Percentiles rank a stretch among this genome's conserved stretches.
Evolutionary conservation across 2,797 vertebrate species (phyloP).

Genomic region (Karalla daura): DNA sequence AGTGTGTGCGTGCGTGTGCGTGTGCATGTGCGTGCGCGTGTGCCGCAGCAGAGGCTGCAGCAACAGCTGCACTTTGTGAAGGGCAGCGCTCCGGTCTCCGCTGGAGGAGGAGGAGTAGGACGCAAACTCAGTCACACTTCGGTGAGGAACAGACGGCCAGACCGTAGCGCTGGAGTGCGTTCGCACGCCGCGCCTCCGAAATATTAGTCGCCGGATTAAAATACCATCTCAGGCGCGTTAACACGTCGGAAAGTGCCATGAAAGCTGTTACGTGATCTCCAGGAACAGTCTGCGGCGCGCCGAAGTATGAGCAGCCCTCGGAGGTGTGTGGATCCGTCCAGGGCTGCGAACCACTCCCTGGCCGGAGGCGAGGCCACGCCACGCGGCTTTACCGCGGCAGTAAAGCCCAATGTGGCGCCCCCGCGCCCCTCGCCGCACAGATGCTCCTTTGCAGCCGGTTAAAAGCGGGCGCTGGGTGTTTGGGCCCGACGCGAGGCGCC

Average conservation of each 20-base stretch:
- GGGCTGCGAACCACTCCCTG: neutral
- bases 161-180: too few species aligned
- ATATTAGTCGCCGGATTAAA: slow-evolving; percentile 25
- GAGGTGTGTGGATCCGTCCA: slow-evolving; percentile 7
- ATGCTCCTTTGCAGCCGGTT: neutral
- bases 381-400: slow-evolving; percentile 14
- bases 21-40: too few species aligned
- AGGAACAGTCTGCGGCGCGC: slow-evolving; percentile 13
- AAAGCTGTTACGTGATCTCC: slow-evolving; percentile 21
- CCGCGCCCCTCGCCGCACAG: too few species aligned
- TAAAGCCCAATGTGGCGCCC: neutral
- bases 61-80: slow-evolving; percentile 63
- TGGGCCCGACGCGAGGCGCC: slow-evolving; percentile 33
- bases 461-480: slow-evolving; percentile 24
- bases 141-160: neutral
- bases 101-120: slow-evolving; percentile 42
- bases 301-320: neutral
- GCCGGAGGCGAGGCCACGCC: neutral
- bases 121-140: slow-evolving; percentile 31
- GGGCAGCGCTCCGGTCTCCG: slow-evolving; percentile 57
- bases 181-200: too few species aligned
- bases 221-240: slow-evolving; percentile 18
- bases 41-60: slow-evolving; percentile 53
- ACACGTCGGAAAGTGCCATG: slow-evolving; percentile 20
- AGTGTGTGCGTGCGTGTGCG: too few species aligned